These are phyloP conservation scores for Drosophila ohnishii DNA, from an alignment of 1,140 invertebrate genomes.

Conservation along the genomic window DNA sequence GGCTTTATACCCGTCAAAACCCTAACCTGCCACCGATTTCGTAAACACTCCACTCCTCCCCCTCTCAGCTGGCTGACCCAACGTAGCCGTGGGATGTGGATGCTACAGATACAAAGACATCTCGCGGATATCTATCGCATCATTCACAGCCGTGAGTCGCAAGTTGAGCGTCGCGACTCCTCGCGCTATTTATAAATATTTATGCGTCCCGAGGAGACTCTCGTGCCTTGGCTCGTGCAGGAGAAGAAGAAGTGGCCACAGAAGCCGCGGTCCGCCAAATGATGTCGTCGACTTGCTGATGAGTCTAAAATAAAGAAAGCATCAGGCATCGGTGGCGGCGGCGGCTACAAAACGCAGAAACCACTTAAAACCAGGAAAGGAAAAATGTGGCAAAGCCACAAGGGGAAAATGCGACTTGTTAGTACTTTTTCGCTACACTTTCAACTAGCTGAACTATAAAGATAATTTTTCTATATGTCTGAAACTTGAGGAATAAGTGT, in stretches of 20 bases:
- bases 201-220: constrained; percentile 55
- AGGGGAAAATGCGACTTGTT: neutral
- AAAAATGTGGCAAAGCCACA: constrained; percentile 4
- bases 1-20: neutral
- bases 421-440: neutral
- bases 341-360: constrained; percentile 38
- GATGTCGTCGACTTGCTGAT: constrained; percentile 75
- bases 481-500: neutral
- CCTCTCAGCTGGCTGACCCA: constrained; percentile 16
- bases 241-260: constrained; percentile 3
- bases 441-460: neutral
- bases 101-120: constrained; percentile 21
- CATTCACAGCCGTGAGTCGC: constrained; percentile 46
- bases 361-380: constrained; percentile 56
- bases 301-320: constrained; percentile 76
- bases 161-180: constrained; percentile 38
- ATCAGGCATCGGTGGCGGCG: constrained; percentile 11
- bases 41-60: neutral
- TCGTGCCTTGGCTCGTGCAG: constrained; percentile 20
- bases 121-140: constrained; percentile 53
- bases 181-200: constrained; percentile 73
- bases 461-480: neutral
- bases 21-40: constrained; percentile 2
- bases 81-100: constrained; percentile 2
- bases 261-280: constrained; percentile 61